Percentiles rank a stretch among this genome's conserved stretches.
Evolutionary conservation across 1,140 invertebrate species (phyloP).

Genomic region (Metaphire vulgaris): DNA sequence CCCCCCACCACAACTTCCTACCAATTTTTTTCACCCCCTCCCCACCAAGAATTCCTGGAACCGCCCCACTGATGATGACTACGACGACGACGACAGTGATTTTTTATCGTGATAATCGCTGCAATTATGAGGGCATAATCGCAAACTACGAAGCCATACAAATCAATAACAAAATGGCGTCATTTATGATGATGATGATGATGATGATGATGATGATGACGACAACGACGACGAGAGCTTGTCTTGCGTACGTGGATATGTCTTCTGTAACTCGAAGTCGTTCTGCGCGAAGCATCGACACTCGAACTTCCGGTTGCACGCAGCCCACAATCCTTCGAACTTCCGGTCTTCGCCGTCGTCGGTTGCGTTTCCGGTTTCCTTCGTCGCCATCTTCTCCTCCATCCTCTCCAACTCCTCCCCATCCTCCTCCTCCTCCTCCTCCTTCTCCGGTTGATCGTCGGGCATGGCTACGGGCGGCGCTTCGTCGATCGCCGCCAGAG

Average conservation of each 20-base stretch:
- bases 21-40: too few species aligned
- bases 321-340: constrained; percentile 17
- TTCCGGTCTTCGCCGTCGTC: too few species aligned
- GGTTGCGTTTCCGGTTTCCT: too few species aligned
- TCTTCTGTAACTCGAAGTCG: constrained; percentile 12
- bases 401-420: neutral
- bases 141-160: too few species aligned
- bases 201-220: constrained; percentile 13
- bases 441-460: neutral
- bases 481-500: neutral
- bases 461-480: too few species aligned
- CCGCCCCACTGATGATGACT: too few species aligned
- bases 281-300: constrained; percentile 15
- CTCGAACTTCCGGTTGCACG: neutral
- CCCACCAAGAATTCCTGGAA: too few species aligned
- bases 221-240: too few species aligned
- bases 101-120: too few species aligned
- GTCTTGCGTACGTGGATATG: constrained; percentile 12
- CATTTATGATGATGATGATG: neutral
- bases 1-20: too few species aligned
- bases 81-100: too few species aligned
- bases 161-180: neutral
- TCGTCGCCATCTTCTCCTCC: neutral
- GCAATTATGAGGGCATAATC: too few species aligned
- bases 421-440: neutral